A percentile compares a stretch with the other conserved stretches of the same genome.
phyloP scores from a whole-genome alignment of 2,888 invertebrate species.

The Ellobium chinense region DNA sequence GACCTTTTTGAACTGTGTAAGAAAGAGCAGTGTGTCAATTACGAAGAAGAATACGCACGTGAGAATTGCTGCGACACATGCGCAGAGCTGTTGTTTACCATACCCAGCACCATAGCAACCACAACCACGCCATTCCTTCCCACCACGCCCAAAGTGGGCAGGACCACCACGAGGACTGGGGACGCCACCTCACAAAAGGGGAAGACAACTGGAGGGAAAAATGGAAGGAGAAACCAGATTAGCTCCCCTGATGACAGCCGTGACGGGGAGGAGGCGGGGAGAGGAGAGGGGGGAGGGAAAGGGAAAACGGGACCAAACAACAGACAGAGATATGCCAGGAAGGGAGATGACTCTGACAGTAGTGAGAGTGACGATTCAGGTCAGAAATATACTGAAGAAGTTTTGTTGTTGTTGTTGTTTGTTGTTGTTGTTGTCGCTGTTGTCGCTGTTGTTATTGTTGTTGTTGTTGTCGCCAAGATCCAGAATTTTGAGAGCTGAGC shows the following conservation, averaged over 20 bases:
- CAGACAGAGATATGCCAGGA: not conserved
- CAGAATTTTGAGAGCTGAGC: no score
- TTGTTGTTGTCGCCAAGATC: no score
- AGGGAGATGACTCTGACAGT: not conserved
- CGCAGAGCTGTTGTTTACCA: constrained; percentile 46
- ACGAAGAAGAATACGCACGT: constrained; percentile 44
- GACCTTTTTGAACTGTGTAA: constrained; percentile 47
- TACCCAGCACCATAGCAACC: constrained; percentile 41
- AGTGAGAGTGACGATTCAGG: not conserved
- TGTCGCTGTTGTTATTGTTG: no score
- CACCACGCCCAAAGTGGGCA: not conserved
- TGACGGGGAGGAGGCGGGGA: not conserved
- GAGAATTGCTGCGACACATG: constrained; percentile 53
- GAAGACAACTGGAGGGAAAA: not conserved
- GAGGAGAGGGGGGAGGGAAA: not conserved
- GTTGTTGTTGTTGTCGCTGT: no score
- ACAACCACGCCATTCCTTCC: not conserved
- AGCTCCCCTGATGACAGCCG: not conserved
- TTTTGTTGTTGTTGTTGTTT: no score
- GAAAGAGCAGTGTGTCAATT: constrained; percentile 43
- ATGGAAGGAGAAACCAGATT: not conserved
- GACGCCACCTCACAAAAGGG: not conserved
- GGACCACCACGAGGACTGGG: not conserved
- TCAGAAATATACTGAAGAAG: no score
- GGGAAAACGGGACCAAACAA: not conserved